A percentile compares a stretch with the other conserved stretches of the same genome.
Conservation (phyloP, 2,888 invertebrate genomes). For the Pantelozetes paolii region DNA sequence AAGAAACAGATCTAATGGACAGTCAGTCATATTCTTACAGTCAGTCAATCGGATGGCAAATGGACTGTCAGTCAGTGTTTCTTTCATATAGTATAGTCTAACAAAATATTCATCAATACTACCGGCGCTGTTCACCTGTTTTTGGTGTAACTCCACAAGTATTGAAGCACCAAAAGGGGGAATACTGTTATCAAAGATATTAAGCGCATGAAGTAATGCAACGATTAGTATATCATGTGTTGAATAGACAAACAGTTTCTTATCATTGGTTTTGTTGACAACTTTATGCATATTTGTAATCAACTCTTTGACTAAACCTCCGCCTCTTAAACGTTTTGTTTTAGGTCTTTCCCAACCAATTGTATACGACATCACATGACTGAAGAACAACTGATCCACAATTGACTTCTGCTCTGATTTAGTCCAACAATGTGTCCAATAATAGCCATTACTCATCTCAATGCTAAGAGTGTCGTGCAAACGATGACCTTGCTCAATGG, state of each 20-base stretch:
- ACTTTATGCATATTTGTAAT: slow-evolving; percentile 1
- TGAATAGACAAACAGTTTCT: slow-evolving; percentile 37
- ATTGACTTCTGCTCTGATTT: slow-evolving; percentile 1
- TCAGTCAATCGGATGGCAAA: neutral
- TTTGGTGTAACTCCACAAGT: slow-evolving; percentile 38
- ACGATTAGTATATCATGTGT: slow-evolving; percentile 40
- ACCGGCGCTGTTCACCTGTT: too few species aligned
- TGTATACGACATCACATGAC: neutral
- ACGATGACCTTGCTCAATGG: neutral
- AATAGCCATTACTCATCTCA: neutral
- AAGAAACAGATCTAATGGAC: neutral
- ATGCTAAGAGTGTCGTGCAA: neutral
- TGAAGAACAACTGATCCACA: neutral
- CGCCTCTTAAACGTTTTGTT: neutral
- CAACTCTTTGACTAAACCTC: slow-evolving; percentile 29
- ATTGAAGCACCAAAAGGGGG: slow-evolving; percentile 39
- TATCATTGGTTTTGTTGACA: neutral
- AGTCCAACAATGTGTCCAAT: neutral
- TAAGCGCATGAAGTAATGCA: slow-evolving; percentile 24
- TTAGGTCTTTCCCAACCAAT: slow-evolving; percentile 8
- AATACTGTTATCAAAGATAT: slow-evolving; percentile 14
- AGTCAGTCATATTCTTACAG: neutral
- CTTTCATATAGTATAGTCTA: slow-evolving; percentile 39
- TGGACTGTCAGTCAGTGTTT: slow-evolving; percentile 6
- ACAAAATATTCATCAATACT: slow-evolving; percentile 37